Evolutionary conservation across 2,113 vertebrate genomes (phyloP).

Genomic region (Nycticorax nycticorax): DNA sequence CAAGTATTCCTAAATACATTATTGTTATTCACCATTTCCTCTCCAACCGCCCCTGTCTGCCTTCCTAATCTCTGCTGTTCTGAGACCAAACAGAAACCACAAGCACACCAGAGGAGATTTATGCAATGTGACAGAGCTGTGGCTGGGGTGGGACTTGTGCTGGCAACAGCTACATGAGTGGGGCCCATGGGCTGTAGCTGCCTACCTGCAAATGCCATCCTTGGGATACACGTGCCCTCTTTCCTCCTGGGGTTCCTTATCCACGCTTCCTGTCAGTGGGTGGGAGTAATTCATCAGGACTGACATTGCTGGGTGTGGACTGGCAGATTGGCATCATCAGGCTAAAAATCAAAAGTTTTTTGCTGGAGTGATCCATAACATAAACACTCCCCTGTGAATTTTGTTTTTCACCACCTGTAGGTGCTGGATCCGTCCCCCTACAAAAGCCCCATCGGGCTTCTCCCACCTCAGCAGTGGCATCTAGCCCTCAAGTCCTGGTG

Average conservation of each 20-base stretch:
- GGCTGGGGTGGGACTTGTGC: background rate
- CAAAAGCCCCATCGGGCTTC: rapidly evolving
- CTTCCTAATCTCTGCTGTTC: background rate
- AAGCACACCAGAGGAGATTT: background rate
- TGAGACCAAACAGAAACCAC: constrained; percentile 5
- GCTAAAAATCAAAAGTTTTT: background rate
- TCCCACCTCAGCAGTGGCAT: background rate
- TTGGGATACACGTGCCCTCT: background rate
- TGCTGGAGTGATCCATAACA: background rate
- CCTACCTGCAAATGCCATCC: background rate
- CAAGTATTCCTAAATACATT: background rate
- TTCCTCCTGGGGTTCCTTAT: background rate
- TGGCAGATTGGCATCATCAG: background rate
- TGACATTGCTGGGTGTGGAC: background rate
- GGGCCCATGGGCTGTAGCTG: background rate
- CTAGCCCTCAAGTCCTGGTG: background rate
- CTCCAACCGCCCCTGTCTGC: background rate
- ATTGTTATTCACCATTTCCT: background rate
- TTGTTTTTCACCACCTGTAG: background rate
- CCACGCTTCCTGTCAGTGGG: rapidly evolving
- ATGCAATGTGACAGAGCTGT: background rate
- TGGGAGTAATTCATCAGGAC: background rate
- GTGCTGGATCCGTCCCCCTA: background rate
- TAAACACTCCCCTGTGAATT: background rate
- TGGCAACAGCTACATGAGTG: background rate